These are phyloP conservation scores for Gallirallus australis DNA, from an alignment of 2,797 vertebrate species.

Conservation along the genomic window DNA sequence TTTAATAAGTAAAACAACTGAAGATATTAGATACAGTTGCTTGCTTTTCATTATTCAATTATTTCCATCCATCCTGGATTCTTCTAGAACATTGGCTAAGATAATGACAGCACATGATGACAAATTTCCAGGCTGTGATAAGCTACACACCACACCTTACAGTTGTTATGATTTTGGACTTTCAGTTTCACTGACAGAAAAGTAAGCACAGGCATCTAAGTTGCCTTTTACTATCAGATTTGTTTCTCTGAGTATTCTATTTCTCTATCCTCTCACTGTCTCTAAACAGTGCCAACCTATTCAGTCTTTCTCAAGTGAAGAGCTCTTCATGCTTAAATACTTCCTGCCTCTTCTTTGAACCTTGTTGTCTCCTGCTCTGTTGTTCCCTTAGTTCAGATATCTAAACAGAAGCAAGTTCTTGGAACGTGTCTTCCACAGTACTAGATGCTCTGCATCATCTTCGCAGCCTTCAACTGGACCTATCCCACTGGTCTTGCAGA, in stretches of 20 bases:
- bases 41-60: not conserved
- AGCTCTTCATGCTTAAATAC: not conserved
- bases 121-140: not conserved
- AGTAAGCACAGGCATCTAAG: not conserved
- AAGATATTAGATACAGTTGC: constrained; percentile 6
- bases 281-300: not conserved
- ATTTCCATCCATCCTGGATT: not conserved
- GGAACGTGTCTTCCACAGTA: not conserved
- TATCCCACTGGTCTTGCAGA: not conserved
- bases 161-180: not conserved
- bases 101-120: not conserved
- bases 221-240: not conserved
- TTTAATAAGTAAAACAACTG: constrained; percentile 12
- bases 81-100: not conserved
- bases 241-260: not conserved
- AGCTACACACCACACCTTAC: not conserved
- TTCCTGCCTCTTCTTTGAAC: not conserved
- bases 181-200: not conserved
- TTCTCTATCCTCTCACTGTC: not conserved
- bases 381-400: not conserved
- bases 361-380: not conserved
- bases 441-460: not conserved
- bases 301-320: not conserved
- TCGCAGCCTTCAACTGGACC: not conserved
- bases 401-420: not conserved